These are phyloP conservation scores for Pachydiplax longipennis DNA, from an alignment of 2,888 invertebrate genomes.

Conservation along the genomic window DNA sequence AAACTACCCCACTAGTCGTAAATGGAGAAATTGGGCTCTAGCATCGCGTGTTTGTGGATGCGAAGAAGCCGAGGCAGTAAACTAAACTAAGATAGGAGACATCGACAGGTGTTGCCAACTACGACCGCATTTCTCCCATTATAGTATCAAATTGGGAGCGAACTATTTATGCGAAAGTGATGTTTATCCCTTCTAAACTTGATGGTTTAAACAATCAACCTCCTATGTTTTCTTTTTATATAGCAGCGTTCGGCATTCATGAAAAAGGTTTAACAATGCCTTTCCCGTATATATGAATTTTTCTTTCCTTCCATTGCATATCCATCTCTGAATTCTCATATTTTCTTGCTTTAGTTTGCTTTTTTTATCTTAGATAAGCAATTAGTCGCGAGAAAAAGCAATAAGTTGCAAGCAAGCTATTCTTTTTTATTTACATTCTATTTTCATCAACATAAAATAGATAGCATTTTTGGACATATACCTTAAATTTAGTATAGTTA, in stretches of 20 bases:
- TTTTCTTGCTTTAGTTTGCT: neutral
- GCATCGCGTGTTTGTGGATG: neutral
- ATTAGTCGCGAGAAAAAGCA: too few relatives aligned
- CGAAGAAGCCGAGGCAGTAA: neutral
- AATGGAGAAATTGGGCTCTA: too few relatives aligned
- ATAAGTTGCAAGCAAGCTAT: too few relatives aligned
- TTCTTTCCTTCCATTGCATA: neutral
- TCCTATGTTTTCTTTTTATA: too few relatives aligned
- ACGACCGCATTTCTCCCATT: neutral
- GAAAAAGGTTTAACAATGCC: neutral
- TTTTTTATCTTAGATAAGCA: neutral
- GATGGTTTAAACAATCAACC: too few relatives aligned
- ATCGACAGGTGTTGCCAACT: neutral
- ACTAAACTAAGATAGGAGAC: neutral
- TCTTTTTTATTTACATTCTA: too few relatives aligned
- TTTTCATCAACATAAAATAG: too few relatives aligned
- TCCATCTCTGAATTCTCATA: neutral
- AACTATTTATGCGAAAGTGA: neutral
- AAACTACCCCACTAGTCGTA: neutral
- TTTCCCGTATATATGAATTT: neutral
- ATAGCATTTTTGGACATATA: too few relatives aligned
- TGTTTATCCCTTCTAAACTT: neutral
- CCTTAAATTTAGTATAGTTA: too few relatives aligned
- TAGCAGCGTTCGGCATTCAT: too few relatives aligned
- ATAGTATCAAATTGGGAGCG: neutral